Evolutionary conservation across 1,140 invertebrate species (phyloP).

Genomic region (Thaumatotibia leucotreta): DNA sequence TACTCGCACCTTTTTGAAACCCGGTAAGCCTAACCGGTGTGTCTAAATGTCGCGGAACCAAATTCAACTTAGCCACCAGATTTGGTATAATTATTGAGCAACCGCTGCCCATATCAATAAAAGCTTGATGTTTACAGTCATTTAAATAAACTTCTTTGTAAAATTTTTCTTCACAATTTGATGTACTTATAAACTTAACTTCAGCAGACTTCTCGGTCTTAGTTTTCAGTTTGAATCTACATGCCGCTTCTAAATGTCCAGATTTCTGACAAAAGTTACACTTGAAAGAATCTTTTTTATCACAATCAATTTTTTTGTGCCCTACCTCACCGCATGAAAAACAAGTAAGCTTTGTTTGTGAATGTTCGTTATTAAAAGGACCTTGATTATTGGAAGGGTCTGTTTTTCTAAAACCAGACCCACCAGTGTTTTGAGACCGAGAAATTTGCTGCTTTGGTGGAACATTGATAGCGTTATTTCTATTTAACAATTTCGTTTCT

Average conservation of each 20-base stretch:
- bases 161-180: not conserved
- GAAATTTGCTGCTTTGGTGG: not conserved
- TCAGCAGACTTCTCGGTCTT: not conserved
- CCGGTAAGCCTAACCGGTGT: not conserved
- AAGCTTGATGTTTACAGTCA: not conserved
- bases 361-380: not conserved
- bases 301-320: slow-evolving; percentile 4
- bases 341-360: not conserved
- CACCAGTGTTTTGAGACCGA: no score
- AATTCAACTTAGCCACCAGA: not conserved
- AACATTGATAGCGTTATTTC: not conserved
- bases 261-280: not conserved
- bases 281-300: not conserved
- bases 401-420: no score
- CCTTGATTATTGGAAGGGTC: no score
- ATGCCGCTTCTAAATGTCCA: no score
- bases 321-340: not conserved
- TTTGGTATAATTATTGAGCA: not conserved
- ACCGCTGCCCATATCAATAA: slow-evolving; percentile 15
- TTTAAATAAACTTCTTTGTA: not conserved
- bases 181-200: not conserved
- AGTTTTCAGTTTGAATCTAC: not conserved
- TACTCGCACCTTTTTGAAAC: not conserved
- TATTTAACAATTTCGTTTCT: not conserved
- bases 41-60: not conserved